Evolutionary conservation across 2,797 vertebrate species (phyloP).

Genomic region (Champsocephalus esox): DNA sequence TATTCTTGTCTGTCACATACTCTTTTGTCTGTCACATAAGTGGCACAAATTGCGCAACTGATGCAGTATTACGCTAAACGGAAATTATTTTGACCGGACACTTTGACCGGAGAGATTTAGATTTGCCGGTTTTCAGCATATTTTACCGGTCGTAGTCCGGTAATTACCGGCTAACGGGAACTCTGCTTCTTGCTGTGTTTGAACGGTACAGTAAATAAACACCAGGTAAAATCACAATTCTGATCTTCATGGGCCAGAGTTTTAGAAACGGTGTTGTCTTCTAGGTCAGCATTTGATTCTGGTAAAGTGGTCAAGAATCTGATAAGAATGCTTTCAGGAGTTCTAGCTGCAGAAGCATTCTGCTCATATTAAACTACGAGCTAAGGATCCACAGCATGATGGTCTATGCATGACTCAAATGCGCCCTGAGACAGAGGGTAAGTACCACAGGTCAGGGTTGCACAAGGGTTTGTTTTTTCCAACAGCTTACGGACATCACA

Average conservation of each 20-base stretch:
- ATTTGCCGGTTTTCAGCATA: no score
- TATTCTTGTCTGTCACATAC: no score
- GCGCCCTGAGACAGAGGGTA: background rate
- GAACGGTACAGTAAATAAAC: background rate
- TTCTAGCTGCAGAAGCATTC: background rate
- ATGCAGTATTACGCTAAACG: no score
- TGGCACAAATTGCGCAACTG: no score
- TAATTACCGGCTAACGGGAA: no score
- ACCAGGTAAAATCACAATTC: background rate
- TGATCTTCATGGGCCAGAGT: background rate
- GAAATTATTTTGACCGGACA: no score
- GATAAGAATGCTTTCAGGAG: background rate
- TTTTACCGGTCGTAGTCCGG: no score
- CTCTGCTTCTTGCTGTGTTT: background rate
- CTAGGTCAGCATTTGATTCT: background rate
- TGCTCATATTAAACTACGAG: background rate
- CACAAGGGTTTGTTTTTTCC: constrained; percentile 5
- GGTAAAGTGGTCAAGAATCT: background rate
- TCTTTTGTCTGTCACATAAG: no score
- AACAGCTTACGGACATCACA: constrained; percentile 14
- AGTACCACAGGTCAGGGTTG: background rate
- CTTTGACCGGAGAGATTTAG: no score
- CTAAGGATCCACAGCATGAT: background rate
- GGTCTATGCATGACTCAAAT: background rate
- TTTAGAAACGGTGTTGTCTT: background rate